Percentiles rank a stretch among this genome's conserved stretches.
These are phyloP conservation scores for Cynopterus sphinx DNA, from an alignment of 2,797 vertebrate genomes.

Conservation along the genomic window DNA sequence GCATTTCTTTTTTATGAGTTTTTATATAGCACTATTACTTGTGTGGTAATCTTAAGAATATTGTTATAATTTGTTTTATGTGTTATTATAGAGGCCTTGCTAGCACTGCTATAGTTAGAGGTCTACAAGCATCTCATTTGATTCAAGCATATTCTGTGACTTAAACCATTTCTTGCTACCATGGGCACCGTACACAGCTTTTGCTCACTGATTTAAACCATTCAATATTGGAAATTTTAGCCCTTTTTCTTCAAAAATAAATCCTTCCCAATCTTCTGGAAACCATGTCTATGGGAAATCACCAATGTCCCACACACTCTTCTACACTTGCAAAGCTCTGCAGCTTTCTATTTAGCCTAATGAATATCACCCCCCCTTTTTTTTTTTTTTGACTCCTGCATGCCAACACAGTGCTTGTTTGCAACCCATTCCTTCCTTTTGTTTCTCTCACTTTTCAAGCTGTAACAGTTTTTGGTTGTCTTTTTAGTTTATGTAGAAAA, in stretches of 20 bases:
- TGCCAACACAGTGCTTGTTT: neutral
- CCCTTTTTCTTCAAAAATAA: slow-evolving; percentile 62
- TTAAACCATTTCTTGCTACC: slow-evolving; percentile 63
- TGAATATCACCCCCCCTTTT: neutral
- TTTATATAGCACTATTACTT: slow-evolving; percentile 85
- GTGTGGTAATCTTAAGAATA: slow-evolving; percentile 83
- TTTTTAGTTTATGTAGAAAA: neutral
- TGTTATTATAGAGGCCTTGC: slow-evolving; percentile 76
- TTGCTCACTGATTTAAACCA: slow-evolving; percentile 60
- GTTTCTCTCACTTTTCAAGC: neutral
- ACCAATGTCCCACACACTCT: neutral
- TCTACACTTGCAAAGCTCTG: neutral
- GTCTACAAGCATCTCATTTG: slow-evolving; percentile 70
- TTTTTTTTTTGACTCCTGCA: neutral
- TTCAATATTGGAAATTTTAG: slow-evolving; percentile 59
- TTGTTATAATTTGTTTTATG: slow-evolving; percentile 85
- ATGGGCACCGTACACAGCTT: slow-evolving; percentile 56
- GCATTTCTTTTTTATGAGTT: slow-evolving; percentile 83
- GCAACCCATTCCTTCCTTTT: neutral
- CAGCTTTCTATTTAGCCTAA: neutral
- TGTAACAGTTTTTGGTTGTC: neutral
- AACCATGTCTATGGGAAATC: slow-evolving; percentile 25
- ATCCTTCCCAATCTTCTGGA: slow-evolving; percentile 44
- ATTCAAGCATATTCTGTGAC: slow-evolving; percentile 20
- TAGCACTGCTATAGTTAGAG: slow-evolving; percentile 71